Evolutionary conservation across 2,113 vertebrate genomes (phyloP).

Genomic region (Protomyctophum bolini): DNA sequence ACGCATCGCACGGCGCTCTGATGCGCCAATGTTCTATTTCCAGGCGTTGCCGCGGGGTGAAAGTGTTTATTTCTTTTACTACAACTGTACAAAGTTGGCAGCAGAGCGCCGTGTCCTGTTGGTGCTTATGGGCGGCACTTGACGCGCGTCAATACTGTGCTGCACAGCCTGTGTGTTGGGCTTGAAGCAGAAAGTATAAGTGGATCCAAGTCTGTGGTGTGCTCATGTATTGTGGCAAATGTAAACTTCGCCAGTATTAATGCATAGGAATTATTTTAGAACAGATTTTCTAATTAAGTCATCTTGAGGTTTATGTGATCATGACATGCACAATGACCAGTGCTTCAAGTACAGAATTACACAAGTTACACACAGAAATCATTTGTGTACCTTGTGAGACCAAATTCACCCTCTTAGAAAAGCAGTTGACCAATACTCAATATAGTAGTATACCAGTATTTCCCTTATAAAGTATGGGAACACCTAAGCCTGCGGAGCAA

Average conservation of each 20-base stretch:
- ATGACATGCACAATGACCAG: not conserved
- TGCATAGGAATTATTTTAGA: conserved; percentile 13
- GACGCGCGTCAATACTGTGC: too few species aligned
- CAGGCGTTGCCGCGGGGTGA: too few species aligned
- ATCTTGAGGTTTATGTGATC: not conserved
- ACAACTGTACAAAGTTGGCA: too few species aligned
- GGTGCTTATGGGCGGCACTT: too few species aligned
- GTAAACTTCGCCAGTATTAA: conserved; percentile 3
- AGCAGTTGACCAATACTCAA: conserved; percentile 1
- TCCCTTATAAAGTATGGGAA: conserved; percentile 15
- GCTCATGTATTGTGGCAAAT: conserved; percentile 9
- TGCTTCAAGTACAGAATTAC: not conserved
- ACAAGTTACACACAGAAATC: too few species aligned
- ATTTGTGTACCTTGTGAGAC: not conserved
- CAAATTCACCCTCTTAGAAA: conserved; percentile 3
- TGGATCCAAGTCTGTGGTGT: not conserved
- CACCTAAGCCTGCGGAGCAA: conserved; percentile 25
- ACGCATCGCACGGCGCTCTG: too few species aligned
- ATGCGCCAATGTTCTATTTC: too few species aligned
- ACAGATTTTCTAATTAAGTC: conserved; percentile 27
- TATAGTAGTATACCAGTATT: not conserved
- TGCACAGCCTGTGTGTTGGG: too few species aligned
- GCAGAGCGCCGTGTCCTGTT: too few species aligned
- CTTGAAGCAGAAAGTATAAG: not conserved
- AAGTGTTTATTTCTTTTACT: too few species aligned